These are phyloP conservation scores for Sebastes itinus DNA, from an alignment of 2,797 vertebrate genomes.

Conservation along the genomic window DNA sequence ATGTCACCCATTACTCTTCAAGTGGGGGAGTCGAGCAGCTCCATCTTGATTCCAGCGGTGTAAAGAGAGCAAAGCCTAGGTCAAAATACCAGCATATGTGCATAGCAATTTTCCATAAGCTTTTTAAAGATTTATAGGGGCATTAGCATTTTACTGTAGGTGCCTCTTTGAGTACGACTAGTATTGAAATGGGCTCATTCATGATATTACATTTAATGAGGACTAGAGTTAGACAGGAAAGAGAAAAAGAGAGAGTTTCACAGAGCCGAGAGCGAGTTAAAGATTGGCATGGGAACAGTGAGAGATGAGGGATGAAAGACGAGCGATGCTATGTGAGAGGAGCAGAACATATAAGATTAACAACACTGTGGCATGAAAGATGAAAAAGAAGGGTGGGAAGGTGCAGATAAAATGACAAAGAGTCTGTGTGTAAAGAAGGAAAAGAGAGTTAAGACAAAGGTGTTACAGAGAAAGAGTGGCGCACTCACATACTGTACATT, in stretches of 20 bases:
- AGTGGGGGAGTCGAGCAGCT: conserved; percentile 33
- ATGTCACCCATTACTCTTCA: conserved; percentile 65
- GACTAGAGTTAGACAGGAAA: conserved; percentile 1
- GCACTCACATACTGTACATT: not conserved
- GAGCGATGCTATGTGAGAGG: not conserved
- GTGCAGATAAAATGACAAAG: not conserved
- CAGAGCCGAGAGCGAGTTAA: not conserved
- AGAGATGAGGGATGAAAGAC: not conserved
- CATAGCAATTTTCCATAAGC: conserved; percentile 49
- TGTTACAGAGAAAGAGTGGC: not conserved
- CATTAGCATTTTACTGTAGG: conserved; percentile 72
- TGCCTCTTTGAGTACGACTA: conserved; percentile 39
- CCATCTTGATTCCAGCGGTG: conserved; percentile 46
- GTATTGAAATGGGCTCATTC: conserved; percentile 56
- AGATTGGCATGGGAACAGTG: not conserved
- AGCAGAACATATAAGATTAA: not conserved
- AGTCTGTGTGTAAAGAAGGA: not conserved
- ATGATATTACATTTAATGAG: conserved; percentile 50
- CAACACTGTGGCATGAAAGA: not conserved
- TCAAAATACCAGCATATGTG: conserved; percentile 67
- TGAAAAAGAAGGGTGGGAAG: not conserved
- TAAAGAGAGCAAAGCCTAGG: conserved; percentile 63
- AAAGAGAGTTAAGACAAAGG: not conserved
- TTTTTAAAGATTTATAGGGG: conserved; percentile 76
- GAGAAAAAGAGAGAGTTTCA: conserved; percentile 10